Percentiles rank a stretch among this genome's conserved stretches.
phyloP scores from a whole-genome alignment of 2,888 invertebrate species.

The Drosophila fulvimacula region DNA sequence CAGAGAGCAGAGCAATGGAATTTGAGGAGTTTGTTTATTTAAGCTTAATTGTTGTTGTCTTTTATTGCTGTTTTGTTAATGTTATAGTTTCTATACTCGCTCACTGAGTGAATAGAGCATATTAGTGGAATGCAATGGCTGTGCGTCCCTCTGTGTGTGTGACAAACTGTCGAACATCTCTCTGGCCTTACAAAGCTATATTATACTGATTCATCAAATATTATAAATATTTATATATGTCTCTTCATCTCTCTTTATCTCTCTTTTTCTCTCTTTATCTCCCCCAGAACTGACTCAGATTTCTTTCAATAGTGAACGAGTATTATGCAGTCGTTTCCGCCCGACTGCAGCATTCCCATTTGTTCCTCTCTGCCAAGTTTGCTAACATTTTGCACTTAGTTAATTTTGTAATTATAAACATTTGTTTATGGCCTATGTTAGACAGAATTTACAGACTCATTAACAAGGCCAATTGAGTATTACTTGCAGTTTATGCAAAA shows the following conservation, averaged over 20 bases:
- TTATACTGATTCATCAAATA: too few relatives aligned
- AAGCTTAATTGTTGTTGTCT: conserved; percentile 47
- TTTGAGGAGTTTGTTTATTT: conserved; percentile 46
- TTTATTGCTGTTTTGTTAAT: conserved; percentile 34
- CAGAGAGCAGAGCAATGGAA: conserved; percentile 22
- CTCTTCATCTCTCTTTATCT: too few relatives aligned
- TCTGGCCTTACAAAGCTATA: too few relatives aligned
- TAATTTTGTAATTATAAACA: conserved; percentile 26
- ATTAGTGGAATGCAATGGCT: neutral
- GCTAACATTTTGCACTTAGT: conserved; percentile 14
- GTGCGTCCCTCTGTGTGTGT: neutral
- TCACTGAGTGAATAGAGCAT: neutral
- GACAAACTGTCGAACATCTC: neutral
- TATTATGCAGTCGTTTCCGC: neutral
- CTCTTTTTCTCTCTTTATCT: too few relatives aligned
- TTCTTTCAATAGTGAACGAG: neutral
- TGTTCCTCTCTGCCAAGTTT: conserved; percentile 22
- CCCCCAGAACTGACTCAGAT: neutral
- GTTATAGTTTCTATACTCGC: conserved; percentile 30
- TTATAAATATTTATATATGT: too few relatives aligned
- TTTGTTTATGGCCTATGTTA: conserved; percentile 35
- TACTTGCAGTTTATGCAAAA: conserved; percentile 66
- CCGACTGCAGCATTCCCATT: neutral
- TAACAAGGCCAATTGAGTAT: conserved; percentile 59
- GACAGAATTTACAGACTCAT: conserved; percentile 29